phyloP scores from a whole-genome alignment of 2,888 invertebrate genomes.

The Phortica magna region DNA sequence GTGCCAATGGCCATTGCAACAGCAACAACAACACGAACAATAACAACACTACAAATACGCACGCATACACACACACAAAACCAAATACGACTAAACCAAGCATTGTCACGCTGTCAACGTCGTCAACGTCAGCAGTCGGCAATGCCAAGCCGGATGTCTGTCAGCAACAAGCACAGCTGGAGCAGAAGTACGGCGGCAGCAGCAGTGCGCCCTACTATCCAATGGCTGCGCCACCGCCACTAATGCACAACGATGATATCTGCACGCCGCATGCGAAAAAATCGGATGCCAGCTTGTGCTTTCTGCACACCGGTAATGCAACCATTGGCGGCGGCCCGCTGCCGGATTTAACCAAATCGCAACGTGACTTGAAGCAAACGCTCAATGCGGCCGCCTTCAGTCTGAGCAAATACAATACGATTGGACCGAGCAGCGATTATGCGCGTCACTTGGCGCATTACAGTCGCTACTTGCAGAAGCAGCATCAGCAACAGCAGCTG shows the following conservation, averaged over 20 bases:
- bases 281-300: slow-evolving; percentile 71
- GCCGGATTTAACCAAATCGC: slow-evolving; percentile 44
- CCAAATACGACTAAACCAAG: slow-evolving; percentile 39
- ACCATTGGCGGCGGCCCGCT: slow-evolving; percentile 29
- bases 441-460: slow-evolving; percentile 74
- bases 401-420: slow-evolving; percentile 76
- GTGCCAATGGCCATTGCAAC: slow-evolving; percentile 26
- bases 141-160: slow-evolving; percentile 60
- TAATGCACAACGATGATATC: slow-evolving; percentile 69
- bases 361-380: slow-evolving; percentile 50
- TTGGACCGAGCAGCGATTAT: slow-evolving; percentile 77
- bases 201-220: slow-evolving; percentile 50
- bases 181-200: slow-evolving; percentile 40
- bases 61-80: neutral
- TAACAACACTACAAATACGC: slow-evolving; percentile 28
- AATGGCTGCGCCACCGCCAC: slow-evolving; percentile 52
- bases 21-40: slow-evolving; percentile 46
- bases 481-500: slow-evolving; percentile 69
- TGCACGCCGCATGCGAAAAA: slow-evolving; percentile 68
- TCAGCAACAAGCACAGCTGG: slow-evolving; percentile 43
- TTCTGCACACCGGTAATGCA: slow-evolving; percentile 52
- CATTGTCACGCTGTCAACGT: slow-evolving; percentile 54
- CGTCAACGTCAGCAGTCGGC: slow-evolving; percentile 57
- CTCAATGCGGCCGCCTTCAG: slow-evolving; percentile 35
- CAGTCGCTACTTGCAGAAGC: slow-evolving; percentile 70